Conservation (phyloP, 2,888 invertebrate species). For the Agrochola lychnidis region DNA sequence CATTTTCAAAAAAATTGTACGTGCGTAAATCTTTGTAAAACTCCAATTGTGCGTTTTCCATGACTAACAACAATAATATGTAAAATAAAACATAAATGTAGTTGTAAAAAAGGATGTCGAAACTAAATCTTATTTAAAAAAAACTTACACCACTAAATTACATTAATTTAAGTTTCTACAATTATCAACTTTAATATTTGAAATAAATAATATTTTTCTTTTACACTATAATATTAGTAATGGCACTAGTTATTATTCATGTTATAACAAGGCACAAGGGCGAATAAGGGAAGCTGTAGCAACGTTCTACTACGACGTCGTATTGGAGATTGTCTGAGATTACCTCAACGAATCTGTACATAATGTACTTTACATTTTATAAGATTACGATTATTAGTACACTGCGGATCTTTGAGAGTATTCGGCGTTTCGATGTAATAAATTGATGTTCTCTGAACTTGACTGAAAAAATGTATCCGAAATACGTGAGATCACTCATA, state of each 20-base stretch:
- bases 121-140: slow-evolving; percentile 47
- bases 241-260: slow-evolving; percentile 82
- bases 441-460: slow-evolving; percentile 32
- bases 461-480: slow-evolving; percentile 17
- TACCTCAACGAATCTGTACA: slow-evolving; percentile 42
- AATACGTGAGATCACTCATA: slow-evolving; percentile 49
- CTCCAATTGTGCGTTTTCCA: slow-evolving; percentile 28
- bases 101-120: slow-evolving; percentile 45
- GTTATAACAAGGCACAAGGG: slow-evolving; percentile 78
- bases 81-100: slow-evolving; percentile 29
- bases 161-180: slow-evolving; percentile 57
- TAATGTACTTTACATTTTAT: slow-evolving; percentile 41
- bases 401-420: slow-evolving; percentile 38
- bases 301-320: slow-evolving; percentile 38
- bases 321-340: slow-evolving; percentile 56
- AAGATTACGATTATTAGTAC: slow-evolving; percentile 47
- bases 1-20: background rate
- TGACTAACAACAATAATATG: slow-evolving; percentile 10
- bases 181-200: slow-evolving; percentile 59
- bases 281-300: slow-evolving; percentile 62
- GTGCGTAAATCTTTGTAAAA: background rate
- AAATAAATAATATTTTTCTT: slow-evolving; percentile 70
- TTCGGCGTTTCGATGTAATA: slow-evolving; percentile 30
- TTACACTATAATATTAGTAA: slow-evolving; percentile 79
- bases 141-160: slow-evolving; percentile 61